phyloP scores from a whole-genome alignment of 2,113 vertebrate species.

The Campylomormyrus numenius region DNA sequence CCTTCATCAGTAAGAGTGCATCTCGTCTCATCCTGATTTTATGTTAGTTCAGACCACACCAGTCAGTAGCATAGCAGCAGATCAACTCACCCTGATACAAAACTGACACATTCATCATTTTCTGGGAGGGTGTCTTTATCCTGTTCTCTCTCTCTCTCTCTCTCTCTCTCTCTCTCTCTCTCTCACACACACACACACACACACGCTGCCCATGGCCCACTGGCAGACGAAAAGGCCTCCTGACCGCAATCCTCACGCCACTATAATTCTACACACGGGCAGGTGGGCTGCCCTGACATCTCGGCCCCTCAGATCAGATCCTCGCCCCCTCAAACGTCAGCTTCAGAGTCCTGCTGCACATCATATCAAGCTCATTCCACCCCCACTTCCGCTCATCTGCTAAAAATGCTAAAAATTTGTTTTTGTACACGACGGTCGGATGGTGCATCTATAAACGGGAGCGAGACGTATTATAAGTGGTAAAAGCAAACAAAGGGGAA shows the following conservation, averaged over 20 bases:
- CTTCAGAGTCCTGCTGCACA: background rate
- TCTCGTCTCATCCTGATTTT: background rate
- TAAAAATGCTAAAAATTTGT: background rate
- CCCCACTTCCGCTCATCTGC: background rate
- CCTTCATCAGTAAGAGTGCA: background rate
- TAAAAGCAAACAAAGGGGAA: slow-evolving; percentile 10
- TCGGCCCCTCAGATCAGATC: background rate
- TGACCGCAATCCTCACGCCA: background rate
- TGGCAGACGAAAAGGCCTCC: background rate
- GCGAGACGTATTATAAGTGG: background rate
- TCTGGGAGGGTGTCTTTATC: background rate
- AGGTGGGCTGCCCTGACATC: background rate
- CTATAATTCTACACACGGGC: background rate
- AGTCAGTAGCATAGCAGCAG: background rate
- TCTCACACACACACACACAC: background rate
- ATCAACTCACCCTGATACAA: background rate
- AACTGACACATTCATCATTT: background rate
- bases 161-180: too few relatives aligned
- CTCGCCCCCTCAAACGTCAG: background rate
- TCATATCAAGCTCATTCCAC: background rate
- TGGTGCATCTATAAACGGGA: background rate
- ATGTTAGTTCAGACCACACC: background rate
- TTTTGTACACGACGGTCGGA: background rate
- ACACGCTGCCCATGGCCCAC: background rate
- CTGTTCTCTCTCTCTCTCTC: background rate